A percentile compares a stretch with the other conserved stretches of the same genome.
These are phyloP conservation scores for Nebria ingens DNA, from an alignment of 1,140 invertebrate species.

Conservation along the genomic window DNA sequence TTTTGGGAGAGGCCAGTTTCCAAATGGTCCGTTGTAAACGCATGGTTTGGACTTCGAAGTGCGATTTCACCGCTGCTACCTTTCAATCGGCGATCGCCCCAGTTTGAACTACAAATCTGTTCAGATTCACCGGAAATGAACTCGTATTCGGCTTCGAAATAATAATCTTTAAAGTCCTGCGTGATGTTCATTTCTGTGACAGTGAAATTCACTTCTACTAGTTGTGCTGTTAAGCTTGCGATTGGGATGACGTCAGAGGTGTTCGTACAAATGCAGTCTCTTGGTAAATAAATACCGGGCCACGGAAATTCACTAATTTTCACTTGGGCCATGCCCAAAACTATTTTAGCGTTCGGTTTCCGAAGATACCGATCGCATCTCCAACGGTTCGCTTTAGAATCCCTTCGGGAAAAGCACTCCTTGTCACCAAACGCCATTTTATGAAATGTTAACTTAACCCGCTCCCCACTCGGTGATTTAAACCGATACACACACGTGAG, in stretches of 20 bases:
- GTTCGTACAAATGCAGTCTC: slow-evolving; percentile 66
- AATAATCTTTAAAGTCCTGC: slow-evolving; percentile 69
- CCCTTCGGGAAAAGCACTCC: slow-evolving; percentile 50
- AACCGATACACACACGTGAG: slow-evolving; percentile 66
- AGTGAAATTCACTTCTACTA: slow-evolving; percentile 60
- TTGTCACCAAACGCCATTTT: slow-evolving; percentile 57
- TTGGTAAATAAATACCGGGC: slow-evolving; percentile 52
- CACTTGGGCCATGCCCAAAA: slow-evolving; percentile 51
- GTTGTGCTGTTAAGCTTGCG: slow-evolving; percentile 51
- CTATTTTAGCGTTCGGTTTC: slow-evolving; percentile 32
- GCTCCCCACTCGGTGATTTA: slow-evolving; percentile 52
- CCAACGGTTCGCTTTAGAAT: slow-evolving; percentile 52
- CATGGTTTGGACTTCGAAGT: slow-evolving; percentile 25
- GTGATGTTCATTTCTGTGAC: slow-evolving; percentile 70
- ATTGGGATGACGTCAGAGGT: slow-evolving; percentile 47
- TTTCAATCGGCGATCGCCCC: slow-evolving; percentile 49
- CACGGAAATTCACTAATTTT: slow-evolving; percentile 63
- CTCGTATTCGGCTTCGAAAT: slow-evolving; percentile 69
- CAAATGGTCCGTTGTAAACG: neutral
- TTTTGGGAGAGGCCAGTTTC: slow-evolving; percentile 35
- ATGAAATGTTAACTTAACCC: slow-evolving; percentile 52
- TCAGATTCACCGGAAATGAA: slow-evolving; percentile 47
- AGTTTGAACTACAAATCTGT: slow-evolving; percentile 45
- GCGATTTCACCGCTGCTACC: slow-evolving; percentile 62
- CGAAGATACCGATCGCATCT: slow-evolving; percentile 46